Conservation (phyloP, 2,888 invertebrate genomes). For the Orchesella flavescens region DNA sequence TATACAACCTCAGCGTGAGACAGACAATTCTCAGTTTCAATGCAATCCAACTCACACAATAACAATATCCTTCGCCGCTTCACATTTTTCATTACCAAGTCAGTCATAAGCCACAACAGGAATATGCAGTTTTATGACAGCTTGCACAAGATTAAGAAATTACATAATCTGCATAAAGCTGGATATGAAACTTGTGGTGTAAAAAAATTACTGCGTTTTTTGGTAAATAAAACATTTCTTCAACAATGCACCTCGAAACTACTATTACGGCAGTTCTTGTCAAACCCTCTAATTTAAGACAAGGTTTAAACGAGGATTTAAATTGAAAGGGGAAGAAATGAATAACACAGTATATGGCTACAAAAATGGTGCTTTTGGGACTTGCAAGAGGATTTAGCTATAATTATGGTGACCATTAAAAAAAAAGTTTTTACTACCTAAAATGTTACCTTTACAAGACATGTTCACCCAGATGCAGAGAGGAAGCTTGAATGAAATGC, state of each 20-base stretch:
- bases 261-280: conserved; percentile 9
- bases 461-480: conserved; percentile 27
- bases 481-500: background rate
- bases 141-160: conserved; percentile 43
- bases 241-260: conserved; percentile 18
- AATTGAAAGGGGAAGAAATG: conserved; percentile 11
- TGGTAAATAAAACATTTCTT: conserved; percentile 39
- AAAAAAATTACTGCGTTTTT: conserved; percentile 6
- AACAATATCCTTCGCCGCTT: background rate
- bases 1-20: conserved; percentile 53
- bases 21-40: conserved; percentile 17
- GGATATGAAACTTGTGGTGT: background rate
- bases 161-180: conserved; percentile 23
- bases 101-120: background rate
- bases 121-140: background rate
- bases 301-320: conserved; percentile 29
- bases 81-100: background rate
- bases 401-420: conserved; percentile 53
- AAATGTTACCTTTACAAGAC: conserved; percentile 39
- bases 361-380: conserved; percentile 35
- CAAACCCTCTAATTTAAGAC: conserved; percentile 36
- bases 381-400: conserved; percentile 34
- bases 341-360: background rate
- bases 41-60: background rate
- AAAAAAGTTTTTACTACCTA: conserved; percentile 38